These are phyloP conservation scores for Canis aureus DNA, from an alignment of 2,113 vertebrate species.

Conservation along the genomic window DNA sequence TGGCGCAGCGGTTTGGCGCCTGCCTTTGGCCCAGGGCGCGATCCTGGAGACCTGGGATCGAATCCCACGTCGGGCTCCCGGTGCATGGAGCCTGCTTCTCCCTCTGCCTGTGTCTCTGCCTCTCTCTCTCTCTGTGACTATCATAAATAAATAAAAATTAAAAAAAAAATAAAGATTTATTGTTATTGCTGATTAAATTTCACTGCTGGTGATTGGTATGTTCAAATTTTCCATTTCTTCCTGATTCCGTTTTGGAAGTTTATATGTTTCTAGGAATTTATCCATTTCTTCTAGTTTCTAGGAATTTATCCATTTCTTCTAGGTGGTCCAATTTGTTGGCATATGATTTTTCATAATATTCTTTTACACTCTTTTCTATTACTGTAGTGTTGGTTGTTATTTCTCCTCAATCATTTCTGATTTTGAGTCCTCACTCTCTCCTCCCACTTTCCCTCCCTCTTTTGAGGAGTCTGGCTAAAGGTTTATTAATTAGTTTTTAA, in stretches of 20 bases:
- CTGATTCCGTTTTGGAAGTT: background rate
- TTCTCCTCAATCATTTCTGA: background rate
- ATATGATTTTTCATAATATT: background rate
- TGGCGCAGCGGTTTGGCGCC: too few species aligned
- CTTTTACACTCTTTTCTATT: background rate
- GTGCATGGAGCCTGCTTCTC: too few species aligned
- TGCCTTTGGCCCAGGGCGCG: too few species aligned
- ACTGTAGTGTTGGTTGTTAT: background rate
- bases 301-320: background rate
- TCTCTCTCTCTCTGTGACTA: too few species aligned
- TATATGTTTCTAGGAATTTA: background rate
- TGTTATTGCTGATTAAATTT: background rate
- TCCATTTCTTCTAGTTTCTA: background rate
- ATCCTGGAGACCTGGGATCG: too few species aligned
- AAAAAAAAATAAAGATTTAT: too few species aligned
- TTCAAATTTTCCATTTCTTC: background rate
- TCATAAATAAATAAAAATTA: too few species aligned
- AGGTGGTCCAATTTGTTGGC: background rate
- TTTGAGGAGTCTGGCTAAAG: background rate
- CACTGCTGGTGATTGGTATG: background rate
- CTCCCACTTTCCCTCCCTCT: background rate
- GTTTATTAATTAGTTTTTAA: background rate
- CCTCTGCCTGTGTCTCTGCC: too few species aligned
- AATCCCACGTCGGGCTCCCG: too few species aligned
- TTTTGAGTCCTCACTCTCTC: background rate